Evolutionary conservation across 23 tunicate genomes (phyloP), one percentile per base, ranked within the genome.

Genomic region (Clavelina lepadiformis): DNA sequence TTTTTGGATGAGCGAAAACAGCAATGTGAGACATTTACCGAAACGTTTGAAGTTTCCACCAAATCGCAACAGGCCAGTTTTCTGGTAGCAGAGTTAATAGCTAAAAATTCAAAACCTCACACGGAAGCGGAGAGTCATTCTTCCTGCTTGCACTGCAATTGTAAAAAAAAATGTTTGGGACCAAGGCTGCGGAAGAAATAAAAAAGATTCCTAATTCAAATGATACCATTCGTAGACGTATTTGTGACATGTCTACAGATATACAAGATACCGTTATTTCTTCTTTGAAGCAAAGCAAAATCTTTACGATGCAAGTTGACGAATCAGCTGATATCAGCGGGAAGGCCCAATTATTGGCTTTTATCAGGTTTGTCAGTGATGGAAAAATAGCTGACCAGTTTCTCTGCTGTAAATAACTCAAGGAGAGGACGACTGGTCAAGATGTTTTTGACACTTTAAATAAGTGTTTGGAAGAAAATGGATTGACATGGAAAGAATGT

Each of bases 101-200:
- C 65, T 59, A 29, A 59, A 59, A 59, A 59, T 29, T 59, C 65
- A 59, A 59, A 59, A 23, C 65, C 65, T 59, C 65, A 59, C 65
- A 59, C 36, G 65, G 36, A 24, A 59, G 65, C 65, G 36, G 36
- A 59, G 36, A 25, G 65, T 59, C 4, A 59, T 59, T 59, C 22
- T 59, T 59, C 65, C 65, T 59, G 36, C 65, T 27, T 59, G 36
- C 36, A 59, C 24, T 59, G 65, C 65, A 29, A 59, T 59, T 11
- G 65, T 59, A 23, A 59, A 59, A 59, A n/a, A 59, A 36, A 59
- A 59, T 29, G 36, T 59, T 59, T 25, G 65, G 65, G 65, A 26
- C 35, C 35, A 23, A 59, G 22, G 65, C 65, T 59, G 65, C 8
- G 65, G 36, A 26, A 59, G 22, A 59, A 59, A 59, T 59, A 59